Evolutionary conservation across 2,797 vertebrate genomes (phyloP), one percentile per base, ranked within the genome.

Genomic region (Bradypodion pumilum): DNA sequence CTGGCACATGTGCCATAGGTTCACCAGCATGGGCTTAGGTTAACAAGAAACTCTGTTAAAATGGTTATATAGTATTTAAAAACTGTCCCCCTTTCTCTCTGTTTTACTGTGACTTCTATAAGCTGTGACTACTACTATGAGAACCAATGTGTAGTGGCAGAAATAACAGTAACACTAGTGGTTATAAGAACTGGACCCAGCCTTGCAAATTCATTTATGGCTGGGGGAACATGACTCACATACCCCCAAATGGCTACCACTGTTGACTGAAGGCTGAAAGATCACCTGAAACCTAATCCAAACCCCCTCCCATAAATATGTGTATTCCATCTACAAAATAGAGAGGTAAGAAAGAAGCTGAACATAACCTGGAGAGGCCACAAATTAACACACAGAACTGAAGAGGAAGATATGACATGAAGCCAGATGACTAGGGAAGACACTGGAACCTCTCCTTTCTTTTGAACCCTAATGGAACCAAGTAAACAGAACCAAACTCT

Each of bases 391-490:
- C n/a, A n/a, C 42, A 78, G 44, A 25, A 16, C 35, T 44, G 60
- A 90, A 21, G 82, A 70, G 21, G 87, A 85, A 46, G 72, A 80
- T 7, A 72, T n/a, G 76, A 80, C 10, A 74, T 0, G 44, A 81
- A 72, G 66, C 27, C 4, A 85, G 79, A 84, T 10, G 1, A 79
- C 75, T 85, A 66, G 1, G 3, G 0, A 62, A 52, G 1, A 74
- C 42, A 19, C 46, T 5, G 15, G 25, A 25, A 85, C 85, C 78
- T 65, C 42, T 0, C 0, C 8, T 84, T 87, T 40, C 42, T 29
- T 78, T 86, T 68, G 65, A 87, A 86, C 80, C 42, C 4, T 60
- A 6, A 56, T 78, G 73, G 29, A 91, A 88, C 74, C 29, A 69
- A 1, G 6, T 40, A 69, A 7, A 23, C 46, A 83, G 46, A 86